These are phyloP conservation scores for Drosophila truncata DNA, from an alignment of 1,140 invertebrate genomes.

Conservation along the genomic window DNA sequence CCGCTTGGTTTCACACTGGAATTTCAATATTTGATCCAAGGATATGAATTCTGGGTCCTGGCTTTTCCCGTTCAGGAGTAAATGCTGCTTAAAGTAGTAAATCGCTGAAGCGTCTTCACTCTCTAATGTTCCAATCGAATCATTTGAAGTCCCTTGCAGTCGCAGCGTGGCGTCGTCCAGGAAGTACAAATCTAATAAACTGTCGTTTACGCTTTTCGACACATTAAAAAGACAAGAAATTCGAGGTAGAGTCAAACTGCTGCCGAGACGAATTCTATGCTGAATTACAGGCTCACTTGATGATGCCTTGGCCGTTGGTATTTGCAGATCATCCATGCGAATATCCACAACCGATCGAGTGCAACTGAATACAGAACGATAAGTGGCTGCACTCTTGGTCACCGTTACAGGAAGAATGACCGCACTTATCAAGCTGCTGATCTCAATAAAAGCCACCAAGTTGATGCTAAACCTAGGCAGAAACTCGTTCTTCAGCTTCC, in stretches of 20 bases:
- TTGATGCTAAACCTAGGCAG: slow-evolving; percentile 51
- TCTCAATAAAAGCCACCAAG: slow-evolving; percentile 51
- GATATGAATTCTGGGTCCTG: neutral
- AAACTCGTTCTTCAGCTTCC: slow-evolving; percentile 20
- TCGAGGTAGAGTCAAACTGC: slow-evolving; percentile 3
- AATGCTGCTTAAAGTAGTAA: slow-evolving; percentile 61
- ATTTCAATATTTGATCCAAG: slow-evolving; percentile 39
- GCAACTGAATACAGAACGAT: slow-evolving; percentile 44
- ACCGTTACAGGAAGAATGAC: slow-evolving; percentile 48
- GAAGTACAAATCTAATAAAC: slow-evolving; percentile 43
- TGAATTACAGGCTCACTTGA: neutral
- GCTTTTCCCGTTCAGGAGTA: slow-evolving; percentile 29
- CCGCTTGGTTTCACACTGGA: slow-evolving; percentile 55
- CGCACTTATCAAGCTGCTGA: slow-evolving; percentile 47
- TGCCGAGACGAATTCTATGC: slow-evolving; percentile 30
- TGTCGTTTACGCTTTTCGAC: neutral
- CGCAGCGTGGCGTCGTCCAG: slow-evolving; percentile 35
- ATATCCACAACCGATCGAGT: slow-evolving; percentile 2
- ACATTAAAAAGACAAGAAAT: slow-evolving; percentile 41
- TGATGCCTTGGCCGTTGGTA: neutral
- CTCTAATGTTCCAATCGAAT: slow-evolving; percentile 27
- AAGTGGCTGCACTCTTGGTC: slow-evolving; percentile 25
- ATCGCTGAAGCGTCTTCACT: slow-evolving; percentile 52
- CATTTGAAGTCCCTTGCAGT: neutral
- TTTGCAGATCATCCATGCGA: neutral